phyloP scores from a whole-genome alignment of 30 jellyfish, hydroid and myxozoan species.

The Turritopsis rubra region DNA sequence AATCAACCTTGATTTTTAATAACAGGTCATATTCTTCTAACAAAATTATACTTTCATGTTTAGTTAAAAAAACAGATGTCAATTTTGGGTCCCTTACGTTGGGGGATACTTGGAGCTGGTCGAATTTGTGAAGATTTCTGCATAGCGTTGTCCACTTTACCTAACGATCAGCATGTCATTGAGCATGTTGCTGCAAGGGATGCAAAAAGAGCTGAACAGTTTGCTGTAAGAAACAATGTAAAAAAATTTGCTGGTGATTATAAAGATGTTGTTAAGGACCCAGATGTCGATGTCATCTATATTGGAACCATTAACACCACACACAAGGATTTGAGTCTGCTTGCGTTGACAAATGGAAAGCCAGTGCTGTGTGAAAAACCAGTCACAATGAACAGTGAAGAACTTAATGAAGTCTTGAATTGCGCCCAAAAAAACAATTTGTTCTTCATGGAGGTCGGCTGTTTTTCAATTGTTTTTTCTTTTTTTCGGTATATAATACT shows the following conservation, averaged over 20 bases:
- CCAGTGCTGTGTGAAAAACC: conserved; percentile 90
- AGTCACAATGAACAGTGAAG: conserved; percentile 41
- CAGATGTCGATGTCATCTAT: conserved; percentile 64
- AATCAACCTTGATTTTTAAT: too few species aligned
- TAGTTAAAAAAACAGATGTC: not conserved
- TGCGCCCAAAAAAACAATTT: conserved; percentile 38
- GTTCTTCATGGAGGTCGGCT: conserved; percentile 77
- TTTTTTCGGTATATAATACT: too few species aligned
- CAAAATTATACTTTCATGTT: not conserved
- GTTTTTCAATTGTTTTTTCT: not conserved
- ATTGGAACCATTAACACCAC: conserved; percentile 75
- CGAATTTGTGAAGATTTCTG: conserved; percentile 64
- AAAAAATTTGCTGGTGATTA: conserved; percentile 49
- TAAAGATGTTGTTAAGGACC: conserved; percentile 47
- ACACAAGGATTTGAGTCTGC: conserved; percentile 50
- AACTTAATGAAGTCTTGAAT: conserved; percentile 48
- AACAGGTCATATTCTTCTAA: too few species aligned
- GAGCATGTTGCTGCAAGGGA: conserved; percentile 70
- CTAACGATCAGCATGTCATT: conserved; percentile 47
- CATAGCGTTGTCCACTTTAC: conserved; percentile 58
- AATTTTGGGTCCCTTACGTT: conserved; percentile 29
- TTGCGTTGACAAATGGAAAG: conserved; percentile 50
- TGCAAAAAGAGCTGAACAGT: conserved; percentile 51
- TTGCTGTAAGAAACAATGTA: conserved; percentile 49
- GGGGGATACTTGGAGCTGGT: conserved; percentile 91